Conservation (phyloP, 2,888 invertebrate genomes). For the Nezara viridula region DNA sequence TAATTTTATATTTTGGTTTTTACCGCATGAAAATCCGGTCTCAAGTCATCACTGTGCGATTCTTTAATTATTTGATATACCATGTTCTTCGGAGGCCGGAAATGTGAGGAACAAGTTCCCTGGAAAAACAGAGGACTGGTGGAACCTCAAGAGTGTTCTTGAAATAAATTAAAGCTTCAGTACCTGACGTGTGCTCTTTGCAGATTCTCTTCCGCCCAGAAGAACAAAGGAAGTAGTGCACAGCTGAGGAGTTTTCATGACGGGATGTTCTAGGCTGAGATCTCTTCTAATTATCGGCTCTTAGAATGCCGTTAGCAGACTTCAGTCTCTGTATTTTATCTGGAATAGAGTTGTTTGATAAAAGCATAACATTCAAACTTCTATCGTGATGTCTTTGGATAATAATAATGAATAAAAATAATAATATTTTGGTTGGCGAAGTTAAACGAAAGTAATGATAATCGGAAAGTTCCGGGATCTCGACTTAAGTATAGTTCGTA, state of each 20-base stretch:
- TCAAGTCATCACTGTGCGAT: too few relatives aligned
- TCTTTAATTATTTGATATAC: neutral
- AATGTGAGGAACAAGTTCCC: neutral
- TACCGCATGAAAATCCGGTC: too few relatives aligned
- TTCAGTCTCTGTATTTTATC: neutral
- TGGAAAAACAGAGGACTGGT: neutral
- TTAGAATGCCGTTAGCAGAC: neutral
- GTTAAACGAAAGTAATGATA: too few relatives aligned
- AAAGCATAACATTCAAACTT: neutral
- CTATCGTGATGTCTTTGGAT: too few relatives aligned
- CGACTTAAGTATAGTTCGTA: too few relatives aligned
- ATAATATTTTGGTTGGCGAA: too few relatives aligned
- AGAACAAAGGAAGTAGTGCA: neutral
- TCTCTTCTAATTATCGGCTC: neutral
- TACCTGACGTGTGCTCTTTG: slow-evolving; percentile 9
- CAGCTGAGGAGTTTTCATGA: neutral
- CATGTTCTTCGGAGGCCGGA: neutral
- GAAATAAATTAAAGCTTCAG: slow-evolving; percentile 17
- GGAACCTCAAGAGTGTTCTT: neutral
- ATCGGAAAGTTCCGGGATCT: too few relatives aligned
- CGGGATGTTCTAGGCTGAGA: neutral
- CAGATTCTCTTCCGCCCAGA: neutral
- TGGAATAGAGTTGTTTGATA: neutral
- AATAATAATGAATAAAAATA: too few relatives aligned
- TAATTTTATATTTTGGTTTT: too few relatives aligned